Evolutionary conservation across 2,797 vertebrate species (phyloP).

Genomic region (Clarias pachynema): DNA sequence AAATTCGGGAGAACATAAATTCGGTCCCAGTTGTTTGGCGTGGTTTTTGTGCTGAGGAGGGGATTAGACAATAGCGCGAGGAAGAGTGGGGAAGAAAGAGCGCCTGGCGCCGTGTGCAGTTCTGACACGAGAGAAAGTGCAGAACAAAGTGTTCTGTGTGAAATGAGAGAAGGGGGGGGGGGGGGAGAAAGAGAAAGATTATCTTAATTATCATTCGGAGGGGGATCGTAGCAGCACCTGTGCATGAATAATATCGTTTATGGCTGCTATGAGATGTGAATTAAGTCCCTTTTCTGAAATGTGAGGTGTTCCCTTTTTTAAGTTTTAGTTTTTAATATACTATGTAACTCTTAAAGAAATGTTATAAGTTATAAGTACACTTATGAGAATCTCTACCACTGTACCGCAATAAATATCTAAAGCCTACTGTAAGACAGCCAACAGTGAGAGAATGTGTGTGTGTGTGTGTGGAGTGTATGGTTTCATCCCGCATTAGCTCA

Average conservation of each 20-base stretch:
- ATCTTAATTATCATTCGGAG: constrained; percentile 85
- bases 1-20: constrained; percentile 70
- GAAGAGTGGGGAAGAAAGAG: constrained; percentile 61
- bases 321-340: background rate
- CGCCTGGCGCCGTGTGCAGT: constrained; percentile 68
- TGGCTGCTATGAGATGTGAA: constrained; percentile 79
- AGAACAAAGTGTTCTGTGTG: constrained; percentile 83
- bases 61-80: constrained; percentile 76
- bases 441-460: background rate
- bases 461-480: constrained; percentile 33
- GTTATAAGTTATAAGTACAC: background rate
- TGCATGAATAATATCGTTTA: constrained; percentile 85
- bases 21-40: constrained; percentile 79
- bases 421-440: constrained; percentile 20
- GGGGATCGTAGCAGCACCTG: constrained; percentile 82
- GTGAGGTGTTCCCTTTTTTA: background rate
- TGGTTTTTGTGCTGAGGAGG: constrained; percentile 73
- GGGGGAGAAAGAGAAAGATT: constrained; percentile 72
- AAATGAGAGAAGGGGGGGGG: constrained; percentile 61
- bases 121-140: constrained; percentile 81
- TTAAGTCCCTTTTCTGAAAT: constrained; percentile 64
- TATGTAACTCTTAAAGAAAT: background rate
- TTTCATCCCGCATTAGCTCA: constrained; percentile 54
- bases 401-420: constrained; percentile 33
- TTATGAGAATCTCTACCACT: background rate